phyloP scores from a whole-genome alignment of 2,888 invertebrate genomes.

The Chironomus riparius region DNA sequence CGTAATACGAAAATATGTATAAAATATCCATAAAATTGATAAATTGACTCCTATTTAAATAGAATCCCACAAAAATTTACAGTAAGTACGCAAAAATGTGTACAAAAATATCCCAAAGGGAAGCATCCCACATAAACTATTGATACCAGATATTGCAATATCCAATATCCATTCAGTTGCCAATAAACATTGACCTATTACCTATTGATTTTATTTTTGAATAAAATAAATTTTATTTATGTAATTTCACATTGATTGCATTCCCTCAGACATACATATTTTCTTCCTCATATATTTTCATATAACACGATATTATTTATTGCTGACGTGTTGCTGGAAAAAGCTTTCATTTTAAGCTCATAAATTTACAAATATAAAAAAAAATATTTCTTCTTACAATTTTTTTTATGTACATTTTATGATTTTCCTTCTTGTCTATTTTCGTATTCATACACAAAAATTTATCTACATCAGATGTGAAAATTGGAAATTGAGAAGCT shows the following conservation, averaged over 20 bases:
- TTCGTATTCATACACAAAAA: not conserved
- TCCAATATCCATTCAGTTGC: no score
- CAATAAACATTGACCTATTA: not conserved
- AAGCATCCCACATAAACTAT: no score
- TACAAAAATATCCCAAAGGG: no score
- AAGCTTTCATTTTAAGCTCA: not conserved
- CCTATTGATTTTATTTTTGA: constrained; percentile 15
- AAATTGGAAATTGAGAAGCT: not conserved
- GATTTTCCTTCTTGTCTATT: not conserved
- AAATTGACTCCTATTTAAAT: no score
- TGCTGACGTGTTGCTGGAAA: constrained; percentile 19
- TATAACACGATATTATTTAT: constrained; percentile 7
- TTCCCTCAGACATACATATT: not conserved
- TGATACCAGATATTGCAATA: no score
- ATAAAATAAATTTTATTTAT: not conserved
- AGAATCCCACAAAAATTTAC: no score
- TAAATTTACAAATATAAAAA: constrained; percentile 21
- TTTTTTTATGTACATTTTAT: not conserved
- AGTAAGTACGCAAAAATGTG: no score
- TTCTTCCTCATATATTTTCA: no score
- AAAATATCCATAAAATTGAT: no score
- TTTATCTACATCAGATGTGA: not conserved
- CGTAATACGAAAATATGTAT: no score
- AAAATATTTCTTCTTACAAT: not conserved
- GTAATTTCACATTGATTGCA: not conserved